These are phyloP conservation scores for Tragelaphus imberbis DNA, from an alignment of 2,113 vertebrate species.

Conservation along the genomic window DNA sequence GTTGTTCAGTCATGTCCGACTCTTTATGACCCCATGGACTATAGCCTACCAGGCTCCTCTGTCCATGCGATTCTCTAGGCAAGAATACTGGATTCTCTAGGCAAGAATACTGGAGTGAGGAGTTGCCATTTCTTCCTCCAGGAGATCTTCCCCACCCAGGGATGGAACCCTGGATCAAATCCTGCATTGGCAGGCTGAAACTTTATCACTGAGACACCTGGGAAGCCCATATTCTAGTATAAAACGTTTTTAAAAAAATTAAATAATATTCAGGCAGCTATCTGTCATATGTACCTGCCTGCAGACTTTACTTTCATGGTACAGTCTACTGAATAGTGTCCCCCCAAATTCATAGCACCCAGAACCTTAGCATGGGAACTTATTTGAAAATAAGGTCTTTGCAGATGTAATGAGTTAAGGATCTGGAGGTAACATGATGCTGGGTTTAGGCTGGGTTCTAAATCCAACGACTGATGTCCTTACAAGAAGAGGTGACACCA, in stretches of 20 bases:
- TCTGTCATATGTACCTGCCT: not conserved
- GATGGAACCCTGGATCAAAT: not conserved
- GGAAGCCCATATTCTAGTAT: not conserved
- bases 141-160: not conserved
- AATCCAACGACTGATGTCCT: not conserved
- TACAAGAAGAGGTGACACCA: not conserved
- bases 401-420: not conserved
- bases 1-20: rapidly evolving
- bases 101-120: not conserved
- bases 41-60: not conserved
- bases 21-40: not conserved
- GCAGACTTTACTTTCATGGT: not conserved
- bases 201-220: not conserved
- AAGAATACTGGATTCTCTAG: not conserved
- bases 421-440: not conserved
- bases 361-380: not conserved
- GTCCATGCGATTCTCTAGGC: not conserved
- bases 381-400: not conserved
- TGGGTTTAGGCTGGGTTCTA: not conserved
- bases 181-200: not conserved
- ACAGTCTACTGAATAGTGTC: not conserved
- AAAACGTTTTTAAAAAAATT: not conserved
- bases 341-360: not conserved
- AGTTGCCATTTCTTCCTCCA: not conserved
- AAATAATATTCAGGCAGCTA: not conserved